Evolutionary conservation across 2,797 vertebrate species (phyloP).

Genomic region (Myripristis jacobus): DNA sequence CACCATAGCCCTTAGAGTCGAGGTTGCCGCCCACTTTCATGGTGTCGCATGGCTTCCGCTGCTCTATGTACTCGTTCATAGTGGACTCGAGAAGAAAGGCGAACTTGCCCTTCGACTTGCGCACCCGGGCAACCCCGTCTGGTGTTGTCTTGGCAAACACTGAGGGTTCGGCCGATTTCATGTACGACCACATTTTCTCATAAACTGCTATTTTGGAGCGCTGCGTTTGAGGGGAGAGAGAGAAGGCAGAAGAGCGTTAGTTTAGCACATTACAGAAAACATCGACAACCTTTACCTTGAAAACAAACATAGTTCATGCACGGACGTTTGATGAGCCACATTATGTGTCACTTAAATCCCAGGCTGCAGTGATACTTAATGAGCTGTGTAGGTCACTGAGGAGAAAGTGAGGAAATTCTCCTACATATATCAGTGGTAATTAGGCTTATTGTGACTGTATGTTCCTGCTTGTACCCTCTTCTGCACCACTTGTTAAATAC

Average conservation of each 20-base stretch:
- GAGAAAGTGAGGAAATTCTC: too few relatives aligned
- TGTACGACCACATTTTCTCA: constrained; percentile 99
- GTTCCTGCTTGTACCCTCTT: too few relatives aligned
- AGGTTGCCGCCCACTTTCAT: too few relatives aligned
- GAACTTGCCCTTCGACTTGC: constrained; percentile 99
- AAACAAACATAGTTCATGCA: constrained; percentile 3
- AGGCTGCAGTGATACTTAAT: too few relatives aligned
- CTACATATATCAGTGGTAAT: too few relatives aligned
- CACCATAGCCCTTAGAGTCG: constrained; percentile 99
- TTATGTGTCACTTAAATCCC: neutral
- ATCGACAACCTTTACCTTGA: neutral
- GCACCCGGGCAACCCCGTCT: constrained; percentile 95
- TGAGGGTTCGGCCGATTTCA: too few relatives aligned
- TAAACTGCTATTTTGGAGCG: constrained; percentile 99
- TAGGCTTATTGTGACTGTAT: too few relatives aligned
- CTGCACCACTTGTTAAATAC: constrained; percentile 41
- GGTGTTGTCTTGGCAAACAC: constrained; percentile 99
- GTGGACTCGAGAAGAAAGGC: constrained; percentile 99
- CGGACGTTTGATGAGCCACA: neutral
- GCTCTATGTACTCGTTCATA: too few relatives aligned
- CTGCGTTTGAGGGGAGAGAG: constrained; percentile 78
- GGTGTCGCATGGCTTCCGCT: too few relatives aligned
- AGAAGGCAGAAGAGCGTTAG: constrained; percentile 58
- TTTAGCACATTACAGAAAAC: constrained; percentile 17
- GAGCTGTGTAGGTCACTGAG: too few relatives aligned